Evolutionary conservation across 2,888 invertebrate genomes (phyloP).

Genomic region (Trilocha varians): DNA sequence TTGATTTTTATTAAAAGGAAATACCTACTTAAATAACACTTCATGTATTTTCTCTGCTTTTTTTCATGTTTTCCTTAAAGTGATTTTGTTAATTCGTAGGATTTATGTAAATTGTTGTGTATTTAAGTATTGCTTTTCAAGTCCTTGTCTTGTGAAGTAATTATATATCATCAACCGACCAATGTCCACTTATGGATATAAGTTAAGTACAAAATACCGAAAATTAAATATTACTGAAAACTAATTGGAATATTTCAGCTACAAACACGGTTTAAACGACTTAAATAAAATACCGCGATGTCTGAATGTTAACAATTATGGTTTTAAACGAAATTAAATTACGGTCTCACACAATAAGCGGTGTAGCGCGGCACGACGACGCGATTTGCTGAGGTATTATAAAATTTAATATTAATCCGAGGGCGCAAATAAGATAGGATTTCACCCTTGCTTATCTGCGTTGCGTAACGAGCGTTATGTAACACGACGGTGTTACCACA

Average conservation of each 20-base stretch:
- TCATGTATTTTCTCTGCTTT: too few species aligned
- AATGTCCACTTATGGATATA: too few species aligned
- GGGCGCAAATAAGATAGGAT: conserved; percentile 62
- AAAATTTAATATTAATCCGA: conserved; percentile 67
- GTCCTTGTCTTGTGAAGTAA: too few species aligned
- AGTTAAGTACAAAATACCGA: too few species aligned
- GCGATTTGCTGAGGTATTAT: conserved; percentile 52
- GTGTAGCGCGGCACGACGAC: conserved; percentile 28
- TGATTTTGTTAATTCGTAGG: too few species aligned
- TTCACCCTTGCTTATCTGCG: conserved; percentile 57
- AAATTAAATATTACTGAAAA: background rate
- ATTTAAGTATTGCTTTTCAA: too few species aligned
- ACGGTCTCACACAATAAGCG: conserved; percentile 50
- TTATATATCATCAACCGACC: too few species aligned
- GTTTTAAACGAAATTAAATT: conserved; percentile 51
- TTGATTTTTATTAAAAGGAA: too few species aligned
- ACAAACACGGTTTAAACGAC: background rate
- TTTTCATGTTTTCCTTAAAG: too few species aligned
- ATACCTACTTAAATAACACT: too few species aligned
- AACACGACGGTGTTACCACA: conserved; percentile 20
- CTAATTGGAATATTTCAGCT: background rate
- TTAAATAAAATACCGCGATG: conserved; percentile 1
- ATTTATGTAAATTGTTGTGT: too few species aligned
- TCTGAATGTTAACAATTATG: conserved; percentile 38
- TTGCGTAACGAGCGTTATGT: conserved; percentile 36